These are phyloP conservation scores for Arge pagana DNA, from an alignment of 2,888 invertebrate genomes.

Conservation along the genomic window DNA sequence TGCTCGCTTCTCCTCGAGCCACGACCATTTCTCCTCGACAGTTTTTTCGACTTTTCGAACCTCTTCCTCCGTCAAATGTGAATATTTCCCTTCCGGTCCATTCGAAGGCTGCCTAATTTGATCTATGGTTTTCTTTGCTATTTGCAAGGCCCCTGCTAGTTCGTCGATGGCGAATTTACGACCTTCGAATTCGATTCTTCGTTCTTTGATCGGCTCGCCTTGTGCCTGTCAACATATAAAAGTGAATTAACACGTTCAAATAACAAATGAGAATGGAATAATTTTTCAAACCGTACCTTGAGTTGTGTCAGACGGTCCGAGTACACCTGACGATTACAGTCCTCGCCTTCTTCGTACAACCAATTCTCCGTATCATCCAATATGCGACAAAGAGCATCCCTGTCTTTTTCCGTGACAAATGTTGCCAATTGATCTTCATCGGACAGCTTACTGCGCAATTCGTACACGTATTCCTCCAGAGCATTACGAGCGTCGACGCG, in stretches of 20 bases:
- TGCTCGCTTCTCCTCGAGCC: slow-evolving; percentile 80
- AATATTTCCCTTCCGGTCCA: slow-evolving; percentile 69
- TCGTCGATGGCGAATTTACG: slow-evolving; percentile 82
- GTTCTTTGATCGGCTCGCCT: slow-evolving; percentile 88
- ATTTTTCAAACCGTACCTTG: slow-evolving; percentile 36
- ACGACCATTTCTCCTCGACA: slow-evolving; percentile 63
- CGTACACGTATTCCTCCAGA: slow-evolving; percentile 98
- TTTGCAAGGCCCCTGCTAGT: slow-evolving; percentile 75
- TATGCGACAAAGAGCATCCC: slow-evolving; percentile 65
- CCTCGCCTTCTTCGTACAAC: slow-evolving; percentile 97
- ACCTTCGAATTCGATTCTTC: slow-evolving; percentile 80
- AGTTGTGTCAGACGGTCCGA: slow-evolving; percentile 45
- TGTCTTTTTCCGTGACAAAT: slow-evolving; percentile 76
- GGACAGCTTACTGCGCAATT: slow-evolving; percentile 85
- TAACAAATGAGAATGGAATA: too few relatives aligned
- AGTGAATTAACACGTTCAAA: slow-evolving; percentile 1
- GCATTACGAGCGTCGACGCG: slow-evolving; percentile 95
- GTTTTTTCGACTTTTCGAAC: slow-evolving; percentile 78
- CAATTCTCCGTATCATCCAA: slow-evolving; percentile 91
- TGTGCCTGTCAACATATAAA: slow-evolving; percentile 63
- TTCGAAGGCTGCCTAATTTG: slow-evolving; percentile 60
- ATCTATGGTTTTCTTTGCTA: slow-evolving; percentile 80
- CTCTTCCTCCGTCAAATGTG: slow-evolving; percentile 82
- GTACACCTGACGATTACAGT: slow-evolving; percentile 79
- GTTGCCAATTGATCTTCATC: slow-evolving; percentile 76